These are phyloP conservation scores for Orchesella flavescens DNA, from an alignment of 2,888 invertebrate species.

Conservation along the genomic window DNA sequence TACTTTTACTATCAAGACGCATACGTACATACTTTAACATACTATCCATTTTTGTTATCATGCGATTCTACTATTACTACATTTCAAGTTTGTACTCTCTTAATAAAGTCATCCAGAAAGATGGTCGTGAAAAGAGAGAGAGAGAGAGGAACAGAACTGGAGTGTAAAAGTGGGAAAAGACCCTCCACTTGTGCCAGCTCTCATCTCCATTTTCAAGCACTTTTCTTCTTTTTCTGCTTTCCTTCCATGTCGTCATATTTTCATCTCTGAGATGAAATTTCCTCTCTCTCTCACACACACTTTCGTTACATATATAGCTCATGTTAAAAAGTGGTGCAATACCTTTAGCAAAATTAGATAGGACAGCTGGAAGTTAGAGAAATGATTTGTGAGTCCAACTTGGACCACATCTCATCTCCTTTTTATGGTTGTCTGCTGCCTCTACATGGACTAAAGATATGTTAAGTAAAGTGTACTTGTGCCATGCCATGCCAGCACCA, in stretches of 20 bases:
- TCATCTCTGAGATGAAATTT: conserved; percentile 47
- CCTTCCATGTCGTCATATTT: conserved; percentile 63
- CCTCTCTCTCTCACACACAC: conserved; percentile 11
- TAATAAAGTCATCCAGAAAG: conserved; percentile 55
- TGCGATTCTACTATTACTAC: conserved; percentile 37
- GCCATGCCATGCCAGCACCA: neutral
- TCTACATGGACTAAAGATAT: conserved; percentile 40
- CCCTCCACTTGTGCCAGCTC: conserved; percentile 51
- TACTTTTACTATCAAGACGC: conserved; percentile 43
- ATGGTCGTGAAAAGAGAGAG: conserved; percentile 37
- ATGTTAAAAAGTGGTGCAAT: conserved; percentile 15
- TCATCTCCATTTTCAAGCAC: conserved; percentile 64
- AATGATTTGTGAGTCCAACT: conserved; percentile 65
- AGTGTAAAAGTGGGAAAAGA: conserved; percentile 63
- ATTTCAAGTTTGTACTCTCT: conserved; percentile 52
- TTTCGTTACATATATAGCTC: neutral
- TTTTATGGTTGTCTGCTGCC: conserved; percentile 62
- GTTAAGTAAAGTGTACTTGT: conserved; percentile 20
- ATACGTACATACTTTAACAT: conserved; percentile 7
- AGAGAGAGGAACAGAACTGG: conserved; percentile 24
- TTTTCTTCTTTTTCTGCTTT: conserved; percentile 57
- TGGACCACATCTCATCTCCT: conserved; percentile 64
- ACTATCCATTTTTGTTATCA: conserved; percentile 51
- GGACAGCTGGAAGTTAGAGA: conserved; percentile 63
- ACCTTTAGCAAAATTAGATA: conserved; percentile 61